Conservation (phyloP, 2,888 invertebrate species). For the Dendrolimus houi region DNA sequence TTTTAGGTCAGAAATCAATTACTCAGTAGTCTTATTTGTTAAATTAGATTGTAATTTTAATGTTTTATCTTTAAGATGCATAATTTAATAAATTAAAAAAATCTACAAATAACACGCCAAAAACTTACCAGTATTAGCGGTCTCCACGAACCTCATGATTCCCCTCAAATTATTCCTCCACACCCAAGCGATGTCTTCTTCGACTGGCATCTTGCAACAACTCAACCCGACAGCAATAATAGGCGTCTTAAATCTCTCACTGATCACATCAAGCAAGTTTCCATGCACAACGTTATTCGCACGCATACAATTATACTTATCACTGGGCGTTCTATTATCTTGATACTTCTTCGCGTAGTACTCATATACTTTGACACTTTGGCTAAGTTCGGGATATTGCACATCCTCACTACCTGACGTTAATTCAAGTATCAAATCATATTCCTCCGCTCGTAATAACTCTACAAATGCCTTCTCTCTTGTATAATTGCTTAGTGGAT, state of each 20-base stretch:
- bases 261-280: constrained; percentile 75
- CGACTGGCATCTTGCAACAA: constrained; percentile 88
- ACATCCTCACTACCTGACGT: constrained; percentile 84
- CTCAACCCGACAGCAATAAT: constrained; percentile 83
- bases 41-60: too few species aligned
- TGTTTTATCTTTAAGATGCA: too few species aligned
- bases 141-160: constrained; percentile 77
- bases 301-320: constrained; percentile 41
- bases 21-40: background rate
- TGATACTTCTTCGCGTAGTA: constrained; percentile 63
- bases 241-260: constrained; percentile 79
- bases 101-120: background rate
- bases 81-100: background rate
- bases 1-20: too few species aligned
- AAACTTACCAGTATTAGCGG: constrained; percentile 77
- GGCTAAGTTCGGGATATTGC: constrained; percentile 55
- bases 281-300: constrained; percentile 44
- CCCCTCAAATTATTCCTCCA: constrained; percentile 83
- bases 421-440: constrained; percentile 83
- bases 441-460: constrained; percentile 79
- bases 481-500: constrained; percentile 55
- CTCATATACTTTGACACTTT: constrained; percentile 49
- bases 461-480: constrained; percentile 79
- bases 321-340: constrained; percentile 48
- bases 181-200: constrained; percentile 79